Conservation (phyloP, 2,113 vertebrate genomes). For the Microcebus ravelobensis region DNA sequence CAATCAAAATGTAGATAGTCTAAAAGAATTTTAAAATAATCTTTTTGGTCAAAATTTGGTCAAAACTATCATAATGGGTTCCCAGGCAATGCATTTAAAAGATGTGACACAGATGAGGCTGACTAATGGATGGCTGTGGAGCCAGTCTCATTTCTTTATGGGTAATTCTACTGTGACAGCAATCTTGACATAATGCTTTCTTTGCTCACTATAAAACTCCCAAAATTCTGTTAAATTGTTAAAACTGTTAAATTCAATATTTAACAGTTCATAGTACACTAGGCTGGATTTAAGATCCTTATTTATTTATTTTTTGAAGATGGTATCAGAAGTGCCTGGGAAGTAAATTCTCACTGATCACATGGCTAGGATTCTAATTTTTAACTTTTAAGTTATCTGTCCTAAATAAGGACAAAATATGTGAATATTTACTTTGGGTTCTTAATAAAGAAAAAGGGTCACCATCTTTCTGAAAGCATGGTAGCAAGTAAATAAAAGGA, state of each 20-base stretch:
- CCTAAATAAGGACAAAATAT: slow-evolving; percentile 43
- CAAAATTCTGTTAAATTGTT: neutral
- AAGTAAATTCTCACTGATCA: neutral
- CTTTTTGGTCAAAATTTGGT: neutral
- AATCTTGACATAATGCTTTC: neutral
- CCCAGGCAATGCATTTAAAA: neutral
- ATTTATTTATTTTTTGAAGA: neutral
- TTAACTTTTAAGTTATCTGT: neutral
- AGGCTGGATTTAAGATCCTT: neutral
- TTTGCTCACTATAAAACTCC: neutral
- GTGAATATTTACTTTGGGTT: neutral
- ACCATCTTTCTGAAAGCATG: neutral
- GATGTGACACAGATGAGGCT: neutral
- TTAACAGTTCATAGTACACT: neutral
- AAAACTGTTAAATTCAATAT: neutral
- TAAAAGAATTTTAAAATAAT: slow-evolving; percentile 30
- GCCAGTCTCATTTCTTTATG: neutral
- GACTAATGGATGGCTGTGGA: neutral
- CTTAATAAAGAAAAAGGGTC: neutral
- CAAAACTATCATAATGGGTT: neutral
- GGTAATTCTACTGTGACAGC: neutral
- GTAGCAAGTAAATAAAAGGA: neutral
- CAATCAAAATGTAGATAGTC: neutral
- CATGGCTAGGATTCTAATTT: neutral
- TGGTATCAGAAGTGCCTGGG: neutral